Conservation (phyloP, 2,797 vertebrate genomes). For the Vespertilio murinus region DNA sequence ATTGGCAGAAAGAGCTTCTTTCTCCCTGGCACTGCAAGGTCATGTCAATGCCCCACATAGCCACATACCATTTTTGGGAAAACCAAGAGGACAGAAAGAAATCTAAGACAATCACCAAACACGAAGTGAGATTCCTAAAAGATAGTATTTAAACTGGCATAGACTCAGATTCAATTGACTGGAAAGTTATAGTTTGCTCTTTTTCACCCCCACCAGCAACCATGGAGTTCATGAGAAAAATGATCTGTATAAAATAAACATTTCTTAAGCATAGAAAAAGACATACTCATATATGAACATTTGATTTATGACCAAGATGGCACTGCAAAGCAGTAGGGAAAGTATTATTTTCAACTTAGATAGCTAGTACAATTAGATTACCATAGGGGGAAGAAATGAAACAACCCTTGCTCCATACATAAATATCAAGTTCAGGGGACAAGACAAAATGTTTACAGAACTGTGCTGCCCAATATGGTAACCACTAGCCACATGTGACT, state of each 20-base stretch:
- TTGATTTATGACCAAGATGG: neutral
- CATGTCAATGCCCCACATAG: neutral
- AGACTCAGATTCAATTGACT: neutral
- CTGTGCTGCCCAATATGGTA: neutral
- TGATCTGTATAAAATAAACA: neutral
- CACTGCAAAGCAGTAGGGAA: neutral
- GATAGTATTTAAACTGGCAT: neutral
- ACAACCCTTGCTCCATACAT: neutral
- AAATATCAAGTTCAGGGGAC: neutral
- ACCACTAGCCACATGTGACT: neutral
- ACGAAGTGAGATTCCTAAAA: neutral
- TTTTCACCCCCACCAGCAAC: neutral
- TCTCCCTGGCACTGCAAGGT: neutral
- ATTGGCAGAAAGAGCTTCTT: neutral
- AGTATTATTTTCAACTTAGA: neutral
- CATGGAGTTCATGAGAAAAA: neutral
- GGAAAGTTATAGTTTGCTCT: neutral
- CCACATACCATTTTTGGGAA: neutral
- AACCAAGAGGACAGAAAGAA: neutral
- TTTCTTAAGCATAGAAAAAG: neutral
- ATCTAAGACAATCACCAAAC: neutral
- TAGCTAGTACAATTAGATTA: neutral
- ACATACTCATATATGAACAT: neutral
- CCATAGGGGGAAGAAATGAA: neutral
- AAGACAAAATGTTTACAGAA: neutral